Percentiles rank a stretch among this genome's conserved stretches.
Conservation (phyloP, 2,113 vertebrate species). For the Columba livia region DNA sequence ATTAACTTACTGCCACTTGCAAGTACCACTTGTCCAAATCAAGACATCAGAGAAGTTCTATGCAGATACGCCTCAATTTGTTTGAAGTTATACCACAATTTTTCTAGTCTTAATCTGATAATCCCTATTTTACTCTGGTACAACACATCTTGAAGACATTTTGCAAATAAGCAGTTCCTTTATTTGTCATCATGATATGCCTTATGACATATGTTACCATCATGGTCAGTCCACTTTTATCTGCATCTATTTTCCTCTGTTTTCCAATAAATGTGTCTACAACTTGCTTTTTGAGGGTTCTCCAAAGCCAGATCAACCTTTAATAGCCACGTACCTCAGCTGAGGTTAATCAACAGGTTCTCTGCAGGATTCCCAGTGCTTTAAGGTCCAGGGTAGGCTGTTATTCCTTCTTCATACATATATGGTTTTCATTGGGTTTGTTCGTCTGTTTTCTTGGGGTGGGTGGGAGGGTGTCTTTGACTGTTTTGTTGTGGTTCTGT, state of each 20-base stretch:
- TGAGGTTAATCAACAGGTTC: neutral
- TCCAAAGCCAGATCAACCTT: neutral
- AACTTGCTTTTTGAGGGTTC: neutral
- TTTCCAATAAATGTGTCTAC: neutral
- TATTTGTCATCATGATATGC: neutral
- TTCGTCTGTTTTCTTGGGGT: no score
- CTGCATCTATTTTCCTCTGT: neutral
- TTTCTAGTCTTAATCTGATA: neutral
- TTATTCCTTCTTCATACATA: neutral
- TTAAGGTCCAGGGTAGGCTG: neutral
- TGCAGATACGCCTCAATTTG: neutral
- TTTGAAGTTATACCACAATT: neutral
- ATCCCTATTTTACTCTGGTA: neutral
- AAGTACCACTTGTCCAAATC: neutral
- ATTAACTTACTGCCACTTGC: slow-evolving; percentile 17
- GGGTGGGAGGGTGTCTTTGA: no score
- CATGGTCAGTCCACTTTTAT: neutral
- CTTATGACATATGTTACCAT: neutral
- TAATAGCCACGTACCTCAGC: neutral
- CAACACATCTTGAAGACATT: neutral
- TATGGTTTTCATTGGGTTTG: no score
- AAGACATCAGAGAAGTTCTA: neutral
- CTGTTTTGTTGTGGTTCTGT: no score
- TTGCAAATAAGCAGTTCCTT: neutral
- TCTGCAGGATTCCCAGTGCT: neutral